phyloP scores from a whole-genome alignment of 2,797 vertebrate genomes.

The Muraenolepis orangiensis region DNA sequence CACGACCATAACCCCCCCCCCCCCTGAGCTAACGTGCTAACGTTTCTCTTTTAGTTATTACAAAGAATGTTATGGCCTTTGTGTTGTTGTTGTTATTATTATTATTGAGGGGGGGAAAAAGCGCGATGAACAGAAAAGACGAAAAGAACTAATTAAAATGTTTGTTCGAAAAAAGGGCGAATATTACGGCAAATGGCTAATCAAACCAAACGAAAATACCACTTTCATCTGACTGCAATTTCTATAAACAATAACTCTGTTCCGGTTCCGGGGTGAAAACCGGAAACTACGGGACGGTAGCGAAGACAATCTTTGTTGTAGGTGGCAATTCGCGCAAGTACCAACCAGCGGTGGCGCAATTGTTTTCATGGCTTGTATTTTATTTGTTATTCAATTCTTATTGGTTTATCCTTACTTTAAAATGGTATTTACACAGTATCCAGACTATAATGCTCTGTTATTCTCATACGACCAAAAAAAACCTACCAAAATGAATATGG shows the following conservation, averaged over 20 bases:
- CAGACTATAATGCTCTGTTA: background rate
- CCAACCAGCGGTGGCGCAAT: background rate
- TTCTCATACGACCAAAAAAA: too few species aligned
- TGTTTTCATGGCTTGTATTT: too few species aligned
- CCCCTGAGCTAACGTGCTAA: background rate
- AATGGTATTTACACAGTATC: background rate
- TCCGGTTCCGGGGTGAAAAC: background rate
- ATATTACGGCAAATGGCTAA: background rate
- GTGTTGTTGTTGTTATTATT: too few species aligned
- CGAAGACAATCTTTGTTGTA: constrained; percentile 39
- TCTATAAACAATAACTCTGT: constrained; percentile 2
- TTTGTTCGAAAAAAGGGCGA: background rate
- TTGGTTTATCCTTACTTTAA: too few species aligned
- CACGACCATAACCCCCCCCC: background rate
- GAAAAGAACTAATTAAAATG: background rate
- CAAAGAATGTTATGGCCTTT: background rate
- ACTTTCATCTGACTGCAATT: background rate
- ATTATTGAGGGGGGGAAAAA: too few species aligned
- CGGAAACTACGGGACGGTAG: background rate
- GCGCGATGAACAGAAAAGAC: background rate
- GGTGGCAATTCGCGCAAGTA: too few species aligned
- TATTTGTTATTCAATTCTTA: too few species aligned
- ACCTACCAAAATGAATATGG: too few species aligned
- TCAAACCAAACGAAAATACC: background rate
- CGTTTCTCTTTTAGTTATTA: background rate